phyloP scores from a whole-genome alignment of 2,113 vertebrate species.

The Amphilophus citrinellus region DNA sequence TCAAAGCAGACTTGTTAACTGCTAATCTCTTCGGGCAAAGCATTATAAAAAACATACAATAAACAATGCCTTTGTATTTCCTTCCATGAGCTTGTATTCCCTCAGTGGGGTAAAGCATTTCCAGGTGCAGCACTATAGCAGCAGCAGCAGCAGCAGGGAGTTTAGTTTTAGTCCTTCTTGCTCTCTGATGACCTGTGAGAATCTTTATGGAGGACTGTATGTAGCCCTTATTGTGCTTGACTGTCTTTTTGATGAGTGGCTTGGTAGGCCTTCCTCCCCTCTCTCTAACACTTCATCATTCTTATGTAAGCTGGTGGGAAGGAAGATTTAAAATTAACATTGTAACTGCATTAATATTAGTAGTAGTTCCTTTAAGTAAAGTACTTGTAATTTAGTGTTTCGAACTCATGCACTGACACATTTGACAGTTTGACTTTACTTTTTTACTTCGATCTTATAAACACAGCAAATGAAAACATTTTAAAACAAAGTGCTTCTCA shows the following conservation, averaged over 20 bases:
- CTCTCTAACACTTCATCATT: neutral
- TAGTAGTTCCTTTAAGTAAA: no score
- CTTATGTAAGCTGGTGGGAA: neutral
- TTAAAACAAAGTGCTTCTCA: neutral
- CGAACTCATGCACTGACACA: rapidly evolving
- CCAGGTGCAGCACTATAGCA: conserved; percentile 66
- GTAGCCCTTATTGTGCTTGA: conserved; percentile 52
- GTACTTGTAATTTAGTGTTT: neutral
- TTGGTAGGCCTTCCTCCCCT: neutral
- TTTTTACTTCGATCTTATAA: neutral
- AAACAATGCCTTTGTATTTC: conserved; percentile 75
- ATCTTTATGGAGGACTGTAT: conserved; percentile 41
- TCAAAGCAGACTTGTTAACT: conserved; percentile 52
- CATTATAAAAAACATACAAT: conserved; percentile 56
- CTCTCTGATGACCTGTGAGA: conserved; percentile 15
- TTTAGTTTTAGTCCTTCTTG: conserved; percentile 5
- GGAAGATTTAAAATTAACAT: neutral
- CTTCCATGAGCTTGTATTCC: conserved; percentile 39
- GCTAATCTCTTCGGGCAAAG: conserved; percentile 58
- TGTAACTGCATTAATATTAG: no score
- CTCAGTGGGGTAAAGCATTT: conserved; percentile 68
- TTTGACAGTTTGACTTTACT: neutral
- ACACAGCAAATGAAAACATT: neutral
- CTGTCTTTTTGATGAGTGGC: conserved; percentile 32
- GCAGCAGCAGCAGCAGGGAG: conserved; percentile 14